These are phyloP conservation scores for Aphelenchoides besseyi DNA, from an alignment of 1,140 invertebrate species.

Conservation along the genomic window DNA sequence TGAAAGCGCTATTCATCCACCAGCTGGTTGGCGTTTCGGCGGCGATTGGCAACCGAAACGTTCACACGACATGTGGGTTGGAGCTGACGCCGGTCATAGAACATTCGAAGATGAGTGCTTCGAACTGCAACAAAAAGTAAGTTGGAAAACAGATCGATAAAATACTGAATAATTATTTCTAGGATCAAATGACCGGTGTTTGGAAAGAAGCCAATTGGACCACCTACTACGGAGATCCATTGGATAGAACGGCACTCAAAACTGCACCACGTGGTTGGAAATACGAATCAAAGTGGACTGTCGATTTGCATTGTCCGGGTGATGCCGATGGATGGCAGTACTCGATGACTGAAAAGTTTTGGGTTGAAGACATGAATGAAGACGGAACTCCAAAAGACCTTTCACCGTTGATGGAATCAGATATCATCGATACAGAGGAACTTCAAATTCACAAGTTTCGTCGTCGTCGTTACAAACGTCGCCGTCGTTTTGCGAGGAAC, in stretches of 20 bases:
- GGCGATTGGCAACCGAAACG: constrained; percentile 42
- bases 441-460: background rate
- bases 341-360: constrained; percentile 36
- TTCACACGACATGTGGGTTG: constrained; percentile 54
- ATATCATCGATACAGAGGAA: constrained; percentile 32
- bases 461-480: constrained; percentile 24
- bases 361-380: constrained; percentile 9
- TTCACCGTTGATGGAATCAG: too few species aligned
- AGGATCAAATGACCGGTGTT: constrained; percentile 15
- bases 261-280: constrained; percentile 45
- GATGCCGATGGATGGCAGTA: constrained; percentile 31
- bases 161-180: constrained; percentile 26
- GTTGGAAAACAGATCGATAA: constrained; percentile 28
- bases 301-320: constrained; percentile 42
- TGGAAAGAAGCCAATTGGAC: constrained; percentile 33
- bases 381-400: too few species aligned
- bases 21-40: constrained; percentile 37
- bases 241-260: constrained; percentile 31
- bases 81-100: constrained; percentile 36
- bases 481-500: constrained; percentile 16
- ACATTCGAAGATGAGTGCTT: constrained; percentile 48
- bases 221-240: constrained; percentile 40
- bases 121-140: constrained; percentile 44
- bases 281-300: constrained; percentile 32
- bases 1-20: constrained; percentile 32